Conservation (phyloP, 2,797 vertebrate genomes). For the Acomys russatus region DNA sequence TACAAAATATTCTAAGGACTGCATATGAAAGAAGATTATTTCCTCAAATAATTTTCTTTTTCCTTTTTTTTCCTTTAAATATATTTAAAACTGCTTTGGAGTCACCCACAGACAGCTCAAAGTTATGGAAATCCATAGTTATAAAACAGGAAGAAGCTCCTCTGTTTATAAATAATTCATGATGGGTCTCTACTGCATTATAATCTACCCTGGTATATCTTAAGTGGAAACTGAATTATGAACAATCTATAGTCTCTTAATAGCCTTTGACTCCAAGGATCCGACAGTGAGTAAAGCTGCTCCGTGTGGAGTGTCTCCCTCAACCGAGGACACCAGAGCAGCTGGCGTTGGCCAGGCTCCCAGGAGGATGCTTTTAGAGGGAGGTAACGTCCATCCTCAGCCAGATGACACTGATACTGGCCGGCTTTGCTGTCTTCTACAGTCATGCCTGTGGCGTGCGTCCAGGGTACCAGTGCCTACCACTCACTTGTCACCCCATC, state of each 20-base stretch:
- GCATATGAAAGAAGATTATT: conserved; percentile 23
- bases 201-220: conserved; percentile 9
- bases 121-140: conserved; percentile 50
- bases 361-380: not conserved
- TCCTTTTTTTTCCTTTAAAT: not conserved
- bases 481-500: not conserved
- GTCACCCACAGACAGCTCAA: conserved; percentile 30
- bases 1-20: conserved; percentile 20
- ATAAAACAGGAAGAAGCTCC: conserved; percentile 54
- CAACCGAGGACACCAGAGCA: conserved; percentile 19
- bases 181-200: not conserved
- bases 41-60: conserved; percentile 20
- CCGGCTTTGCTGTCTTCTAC: not conserved
- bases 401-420: not conserved
- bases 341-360: not conserved
- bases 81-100: conserved; percentile 44
- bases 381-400: not conserved
- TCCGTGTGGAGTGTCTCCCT: conserved; percentile 47
- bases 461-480: not conserved
- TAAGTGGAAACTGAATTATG: conserved; percentile 65
- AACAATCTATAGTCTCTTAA: conserved; percentile 58
- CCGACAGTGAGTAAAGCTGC: conserved; percentile 47
- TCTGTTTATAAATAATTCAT: conserved; percentile 69
- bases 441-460: not conserved
- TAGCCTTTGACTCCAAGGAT: conserved; percentile 53